phyloP scores from a whole-genome alignment of 2,888 invertebrate genomes.

The Vandiemenella viatica region DNA sequence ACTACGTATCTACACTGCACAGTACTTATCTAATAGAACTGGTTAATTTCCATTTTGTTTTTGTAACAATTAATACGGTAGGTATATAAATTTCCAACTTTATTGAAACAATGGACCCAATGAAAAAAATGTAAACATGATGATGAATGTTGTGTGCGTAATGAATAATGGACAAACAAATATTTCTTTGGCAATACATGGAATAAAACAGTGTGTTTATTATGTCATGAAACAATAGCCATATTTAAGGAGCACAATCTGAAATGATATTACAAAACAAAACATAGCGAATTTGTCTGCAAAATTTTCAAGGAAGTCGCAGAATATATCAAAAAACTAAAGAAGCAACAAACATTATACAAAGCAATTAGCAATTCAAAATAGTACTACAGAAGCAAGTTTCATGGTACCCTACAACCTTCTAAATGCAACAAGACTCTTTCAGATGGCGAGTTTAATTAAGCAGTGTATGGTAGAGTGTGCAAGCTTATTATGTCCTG shows the following conservation, averaged over 20 bases:
- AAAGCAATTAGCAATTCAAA: background rate
- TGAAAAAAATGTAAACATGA: background rate
- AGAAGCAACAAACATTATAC: background rate
- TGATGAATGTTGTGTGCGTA: background rate
- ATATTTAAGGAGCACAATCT: background rate
- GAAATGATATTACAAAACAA: background rate
- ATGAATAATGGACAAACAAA: background rate
- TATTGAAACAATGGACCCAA: background rate
- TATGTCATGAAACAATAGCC: background rate
- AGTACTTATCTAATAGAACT: no score
- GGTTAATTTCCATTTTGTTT: no score
- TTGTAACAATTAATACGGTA: background rate
- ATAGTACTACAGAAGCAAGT: background rate
- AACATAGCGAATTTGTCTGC: background rate
- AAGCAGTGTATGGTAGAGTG: background rate
- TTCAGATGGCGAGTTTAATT: background rate
- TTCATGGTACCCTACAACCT: background rate
- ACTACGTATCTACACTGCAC: background rate
- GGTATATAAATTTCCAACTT: background rate
- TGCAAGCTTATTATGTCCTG: no score
- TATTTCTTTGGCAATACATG: background rate
- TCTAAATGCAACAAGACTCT: background rate
- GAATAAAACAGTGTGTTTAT: background rate
- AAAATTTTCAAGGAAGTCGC: background rate
- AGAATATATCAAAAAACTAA: background rate